These are phyloP conservation scores for Ormyrus pomaceus DNA, from an alignment of 2,888 invertebrate genomes.

Conservation along the genomic window DNA sequence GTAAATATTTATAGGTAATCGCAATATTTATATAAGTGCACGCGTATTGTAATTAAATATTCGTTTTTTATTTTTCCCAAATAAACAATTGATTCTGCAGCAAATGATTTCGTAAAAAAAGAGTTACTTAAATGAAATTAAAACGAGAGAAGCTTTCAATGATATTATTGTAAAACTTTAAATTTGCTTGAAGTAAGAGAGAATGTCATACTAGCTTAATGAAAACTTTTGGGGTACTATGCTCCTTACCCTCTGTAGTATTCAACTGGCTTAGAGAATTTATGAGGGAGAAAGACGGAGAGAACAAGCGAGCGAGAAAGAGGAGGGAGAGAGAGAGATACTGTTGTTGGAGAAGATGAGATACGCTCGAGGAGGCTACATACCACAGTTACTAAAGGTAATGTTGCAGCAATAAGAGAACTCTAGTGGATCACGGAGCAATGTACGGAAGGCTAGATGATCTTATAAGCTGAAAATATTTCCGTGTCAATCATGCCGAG, in stretches of 20 bases:
- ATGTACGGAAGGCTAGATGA: too few species aligned
- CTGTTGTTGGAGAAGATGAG: background rate
- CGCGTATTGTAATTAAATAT: too few species aligned
- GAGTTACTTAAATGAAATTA: too few species aligned
- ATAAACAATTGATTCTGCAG: too few species aligned
- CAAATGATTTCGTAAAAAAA: too few species aligned
- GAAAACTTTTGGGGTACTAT: background rate
- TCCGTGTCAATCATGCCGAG: too few species aligned
- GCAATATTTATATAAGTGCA: too few species aligned
- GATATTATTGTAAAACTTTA: background rate
- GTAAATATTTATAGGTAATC: too few species aligned
- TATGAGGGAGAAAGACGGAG: background rate
- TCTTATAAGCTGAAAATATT: too few species aligned
- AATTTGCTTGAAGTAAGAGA: background rate
- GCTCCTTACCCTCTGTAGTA: background rate
- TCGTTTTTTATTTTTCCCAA: too few species aligned
- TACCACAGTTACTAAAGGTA: background rate
- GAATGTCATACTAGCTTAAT: background rate
- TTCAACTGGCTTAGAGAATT: background rate
- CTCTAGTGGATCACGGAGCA: too few species aligned
- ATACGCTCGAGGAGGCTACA: background rate
- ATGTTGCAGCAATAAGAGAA: background rate
- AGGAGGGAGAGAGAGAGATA: slow-evolving; percentile 3
- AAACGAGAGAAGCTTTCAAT: too few species aligned
- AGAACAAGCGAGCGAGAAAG: background rate